A percentile compares a stretch with the other conserved stretches of the same genome.
Conservation (phyloP, 92 coral and sea anemone genomes). For the Pocillopora meandrina region DNA sequence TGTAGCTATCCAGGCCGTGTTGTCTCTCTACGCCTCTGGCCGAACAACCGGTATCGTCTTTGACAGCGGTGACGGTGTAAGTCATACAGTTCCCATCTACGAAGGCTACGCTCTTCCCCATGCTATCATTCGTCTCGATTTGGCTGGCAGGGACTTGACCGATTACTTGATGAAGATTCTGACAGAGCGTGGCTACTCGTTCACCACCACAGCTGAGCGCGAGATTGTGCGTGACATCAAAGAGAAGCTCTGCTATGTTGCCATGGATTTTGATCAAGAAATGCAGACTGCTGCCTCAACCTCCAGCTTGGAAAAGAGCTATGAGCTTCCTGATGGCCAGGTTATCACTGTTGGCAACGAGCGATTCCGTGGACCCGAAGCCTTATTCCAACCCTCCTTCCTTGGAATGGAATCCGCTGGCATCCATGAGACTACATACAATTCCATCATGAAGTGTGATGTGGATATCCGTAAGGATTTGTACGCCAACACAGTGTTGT, state of each 20-base stretch:
- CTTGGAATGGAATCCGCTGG: slow-evolving; percentile 98
- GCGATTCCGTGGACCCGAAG: slow-evolving; percentile 94
- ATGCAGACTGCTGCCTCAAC: slow-evolving; percentile 91
- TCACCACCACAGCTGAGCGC: slow-evolving; percentile 99
- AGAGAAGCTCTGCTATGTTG: slow-evolving; percentile 94
- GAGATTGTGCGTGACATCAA: slow-evolving; percentile 99
- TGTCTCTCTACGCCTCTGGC: slow-evolving; percentile 98
- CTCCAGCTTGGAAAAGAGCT: slow-evolving; percentile 93
- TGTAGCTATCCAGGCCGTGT: slow-evolving; percentile 95
- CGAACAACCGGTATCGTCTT: slow-evolving; percentile 97
- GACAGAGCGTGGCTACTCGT: slow-evolving; percentile 99
- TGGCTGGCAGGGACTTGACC: slow-evolving; percentile 98
- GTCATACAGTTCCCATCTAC: slow-evolving; percentile 98
- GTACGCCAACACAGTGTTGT: slow-evolving; percentile 96
- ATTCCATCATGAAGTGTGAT: slow-evolving; percentile 99
- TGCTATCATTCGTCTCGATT: slow-evolving; percentile 99
- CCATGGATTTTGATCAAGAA: slow-evolving; percentile 93
- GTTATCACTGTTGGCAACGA: slow-evolving; percentile 98
- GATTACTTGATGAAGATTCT: slow-evolving; percentile 98
- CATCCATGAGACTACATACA: slow-evolving; percentile 94
- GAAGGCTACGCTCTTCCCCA: slow-evolving; percentile 99
- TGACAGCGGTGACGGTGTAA: slow-evolving; percentile 96
- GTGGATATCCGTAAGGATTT: slow-evolving; percentile 99
- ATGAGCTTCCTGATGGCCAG: slow-evolving; percentile 97
- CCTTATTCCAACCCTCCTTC: slow-evolving; percentile 94